phyloP scores from a whole-genome alignment of 2,888 invertebrate species.

The Tetheella fluctuosa region DNA sequence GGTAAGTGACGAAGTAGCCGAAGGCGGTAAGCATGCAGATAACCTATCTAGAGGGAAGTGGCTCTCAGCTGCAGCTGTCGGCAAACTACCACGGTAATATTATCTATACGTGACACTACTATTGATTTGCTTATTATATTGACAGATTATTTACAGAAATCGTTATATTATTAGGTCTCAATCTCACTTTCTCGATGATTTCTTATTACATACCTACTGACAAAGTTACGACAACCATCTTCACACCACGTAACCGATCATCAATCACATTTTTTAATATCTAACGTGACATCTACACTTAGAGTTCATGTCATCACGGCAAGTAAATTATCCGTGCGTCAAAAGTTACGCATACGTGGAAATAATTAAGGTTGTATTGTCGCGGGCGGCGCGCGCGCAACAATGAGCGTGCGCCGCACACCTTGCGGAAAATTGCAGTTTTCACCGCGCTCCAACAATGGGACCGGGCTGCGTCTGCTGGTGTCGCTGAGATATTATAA shows the following conservation, averaged over 20 bases:
- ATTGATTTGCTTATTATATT: too few species aligned
- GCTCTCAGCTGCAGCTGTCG: too few species aligned
- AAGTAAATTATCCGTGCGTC: slow-evolving; percentile 13
- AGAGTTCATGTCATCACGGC: slow-evolving; percentile 13
- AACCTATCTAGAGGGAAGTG: too few species aligned
- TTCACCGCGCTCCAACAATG: slow-evolving; percentile 42
- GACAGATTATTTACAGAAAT: too few species aligned
- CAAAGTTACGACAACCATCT: too few species aligned
- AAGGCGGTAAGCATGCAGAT: too few species aligned
- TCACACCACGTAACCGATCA: background rate
- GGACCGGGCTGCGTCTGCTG: slow-evolving; percentile 13
- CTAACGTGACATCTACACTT: background rate
- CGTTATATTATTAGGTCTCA: too few species aligned
- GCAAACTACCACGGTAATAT: too few species aligned
- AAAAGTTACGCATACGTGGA: slow-evolving; percentile 21
- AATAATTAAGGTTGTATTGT: slow-evolving; percentile 25
- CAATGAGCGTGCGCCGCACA: slow-evolving; percentile 25
- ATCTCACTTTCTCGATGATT: too few species aligned
- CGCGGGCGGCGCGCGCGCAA: background rate
- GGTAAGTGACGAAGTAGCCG: too few species aligned
- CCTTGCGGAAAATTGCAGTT: slow-evolving; percentile 52
- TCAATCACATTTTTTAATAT: background rate
- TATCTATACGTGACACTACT: too few species aligned
- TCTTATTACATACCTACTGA: too few species aligned
- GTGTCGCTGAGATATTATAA: slow-evolving; percentile 32